A percentile compares a stretch with the other conserved stretches of the same genome.
Evolutionary conservation across 1,140 invertebrate species (phyloP).

Genomic region (Brachionus koreanus): DNA sequence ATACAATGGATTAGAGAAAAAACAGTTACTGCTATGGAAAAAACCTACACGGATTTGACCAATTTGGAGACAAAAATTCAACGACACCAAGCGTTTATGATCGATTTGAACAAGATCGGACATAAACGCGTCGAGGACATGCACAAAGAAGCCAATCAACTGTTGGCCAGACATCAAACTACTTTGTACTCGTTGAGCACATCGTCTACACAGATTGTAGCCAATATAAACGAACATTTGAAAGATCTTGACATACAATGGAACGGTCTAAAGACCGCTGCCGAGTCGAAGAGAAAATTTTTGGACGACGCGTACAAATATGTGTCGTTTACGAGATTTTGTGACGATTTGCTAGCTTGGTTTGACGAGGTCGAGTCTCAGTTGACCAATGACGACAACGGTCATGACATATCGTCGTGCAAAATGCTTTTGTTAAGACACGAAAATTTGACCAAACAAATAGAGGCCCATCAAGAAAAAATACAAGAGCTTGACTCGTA

Average conservation of each 20-base stretch:
- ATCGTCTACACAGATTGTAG: neutral
- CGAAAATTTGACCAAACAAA: neutral
- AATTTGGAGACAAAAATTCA: slow-evolving; percentile 89
- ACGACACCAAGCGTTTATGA: slow-evolving; percentile 94
- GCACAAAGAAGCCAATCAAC: neutral
- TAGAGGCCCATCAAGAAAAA: neutral
- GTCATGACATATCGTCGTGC: slow-evolving; percentile 32
- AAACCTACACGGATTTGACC: slow-evolving; percentile 82
- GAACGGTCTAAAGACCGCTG: slow-evolving; percentile 17
- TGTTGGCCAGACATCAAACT: slow-evolving; percentile 4
- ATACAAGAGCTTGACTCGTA: neutral
- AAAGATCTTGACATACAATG: slow-evolving; percentile 20
- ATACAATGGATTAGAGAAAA: slow-evolving; percentile 84
- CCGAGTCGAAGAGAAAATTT: slow-evolving; percentile 7
- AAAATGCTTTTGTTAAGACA: slow-evolving; percentile 16
- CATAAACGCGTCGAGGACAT: slow-evolving; percentile 19
- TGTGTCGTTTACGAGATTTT: slow-evolving; percentile 9
- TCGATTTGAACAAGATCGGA: slow-evolving; percentile 67
- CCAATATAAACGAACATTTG: slow-evolving; percentile 14
- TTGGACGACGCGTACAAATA: slow-evolving; percentile 25
- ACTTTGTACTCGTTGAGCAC: neutral
- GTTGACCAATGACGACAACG: slow-evolving; percentile 21
- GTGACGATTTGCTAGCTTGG: slow-evolving; percentile 21
- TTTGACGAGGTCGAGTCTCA: slow-evolving; percentile 35
- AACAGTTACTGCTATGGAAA: slow-evolving; percentile 80